Conservation (phyloP, 2,888 invertebrate genomes). For the Chalcis sispes region DNA sequence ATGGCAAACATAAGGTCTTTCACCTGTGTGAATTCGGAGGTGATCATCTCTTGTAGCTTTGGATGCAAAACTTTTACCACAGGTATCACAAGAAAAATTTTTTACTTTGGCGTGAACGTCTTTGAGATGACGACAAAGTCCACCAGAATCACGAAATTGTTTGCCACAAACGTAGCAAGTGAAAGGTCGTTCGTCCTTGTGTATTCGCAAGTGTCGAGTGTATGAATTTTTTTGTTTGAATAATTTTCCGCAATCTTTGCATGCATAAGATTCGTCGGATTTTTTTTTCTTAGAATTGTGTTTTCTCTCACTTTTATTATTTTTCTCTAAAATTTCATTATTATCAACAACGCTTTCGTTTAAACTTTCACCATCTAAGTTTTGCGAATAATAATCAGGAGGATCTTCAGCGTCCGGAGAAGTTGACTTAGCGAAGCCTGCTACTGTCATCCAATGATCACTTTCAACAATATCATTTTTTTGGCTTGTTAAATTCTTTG, state of each 20-base stretch:
- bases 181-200: conserved; percentile 73
- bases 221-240: conserved; percentile 78
- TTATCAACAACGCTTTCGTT: not conserved
- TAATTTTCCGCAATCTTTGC: conserved; percentile 77
- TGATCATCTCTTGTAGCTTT: conserved; percentile 74
- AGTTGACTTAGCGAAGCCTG: not conserved
- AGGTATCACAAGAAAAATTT: conserved; percentile 72
- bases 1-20: conserved; percentile 74
- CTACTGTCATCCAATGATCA: not conserved
- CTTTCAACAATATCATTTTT: not conserved
- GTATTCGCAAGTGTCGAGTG: conserved; percentile 77
- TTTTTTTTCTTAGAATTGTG: not conserved
- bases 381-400: not conserved
- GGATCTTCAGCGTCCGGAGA: not conserved
- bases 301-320: not conserved
- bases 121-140: conserved; percentile 71
- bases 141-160: conserved; percentile 73
- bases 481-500: conserved; percentile 1
- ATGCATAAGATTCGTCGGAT: conserved; percentile 59
- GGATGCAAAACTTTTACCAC: conserved; percentile 71
- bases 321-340: not conserved
- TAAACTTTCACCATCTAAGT: not conserved
- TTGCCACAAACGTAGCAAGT: conserved; percentile 76
- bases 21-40: conserved; percentile 72
- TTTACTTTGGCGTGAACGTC: conserved; percentile 73